phyloP scores from a whole-genome alignment of 2,888 invertebrate species.

The Platycnemis pennipes region DNA sequence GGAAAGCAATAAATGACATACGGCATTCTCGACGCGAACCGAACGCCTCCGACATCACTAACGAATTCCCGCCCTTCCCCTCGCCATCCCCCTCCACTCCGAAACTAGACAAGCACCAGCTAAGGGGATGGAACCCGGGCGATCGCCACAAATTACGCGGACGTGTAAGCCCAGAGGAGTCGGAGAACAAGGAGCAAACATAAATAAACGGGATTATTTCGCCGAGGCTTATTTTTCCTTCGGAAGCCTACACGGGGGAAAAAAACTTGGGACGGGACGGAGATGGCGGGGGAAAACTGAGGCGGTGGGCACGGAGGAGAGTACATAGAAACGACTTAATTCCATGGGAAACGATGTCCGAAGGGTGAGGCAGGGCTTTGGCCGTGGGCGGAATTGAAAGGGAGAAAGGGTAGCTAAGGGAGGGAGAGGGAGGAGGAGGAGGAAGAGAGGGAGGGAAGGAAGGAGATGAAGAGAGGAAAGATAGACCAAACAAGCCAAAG shows the following conservation, averaged over 20 bases:
- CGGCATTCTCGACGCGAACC: background rate
- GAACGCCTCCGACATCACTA: background rate
- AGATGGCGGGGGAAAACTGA: too few species aligned
- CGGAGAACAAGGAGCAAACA: background rate
- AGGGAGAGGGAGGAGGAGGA: background rate
- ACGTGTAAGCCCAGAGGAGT: background rate
- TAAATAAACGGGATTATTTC: background rate
- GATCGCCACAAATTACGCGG: background rate
- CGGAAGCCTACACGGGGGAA: background rate
- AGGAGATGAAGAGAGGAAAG: background rate
- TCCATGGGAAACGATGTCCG: conserved; percentile 49
- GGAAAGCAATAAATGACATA: background rate
- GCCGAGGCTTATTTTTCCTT: background rate
- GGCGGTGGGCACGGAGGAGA: background rate
- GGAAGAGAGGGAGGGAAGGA: background rate
- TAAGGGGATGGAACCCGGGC: background rate
- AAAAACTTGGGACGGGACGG: background rate
- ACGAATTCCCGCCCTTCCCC: background rate
- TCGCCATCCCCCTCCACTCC: background rate
- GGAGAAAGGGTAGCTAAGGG: background rate
- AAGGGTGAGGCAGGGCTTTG: conserved; percentile 63
- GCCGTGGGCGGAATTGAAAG: background rate
- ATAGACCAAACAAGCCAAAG: background rate
- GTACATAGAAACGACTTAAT: conserved; percentile 6
- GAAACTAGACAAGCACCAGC: background rate